A percentile compares a stretch with the other conserved stretches of the same genome.
Evolutionary conservation across 2,888 invertebrate species (phyloP).

Genomic region (Kuschelorhynchus macadamiae): DNA sequence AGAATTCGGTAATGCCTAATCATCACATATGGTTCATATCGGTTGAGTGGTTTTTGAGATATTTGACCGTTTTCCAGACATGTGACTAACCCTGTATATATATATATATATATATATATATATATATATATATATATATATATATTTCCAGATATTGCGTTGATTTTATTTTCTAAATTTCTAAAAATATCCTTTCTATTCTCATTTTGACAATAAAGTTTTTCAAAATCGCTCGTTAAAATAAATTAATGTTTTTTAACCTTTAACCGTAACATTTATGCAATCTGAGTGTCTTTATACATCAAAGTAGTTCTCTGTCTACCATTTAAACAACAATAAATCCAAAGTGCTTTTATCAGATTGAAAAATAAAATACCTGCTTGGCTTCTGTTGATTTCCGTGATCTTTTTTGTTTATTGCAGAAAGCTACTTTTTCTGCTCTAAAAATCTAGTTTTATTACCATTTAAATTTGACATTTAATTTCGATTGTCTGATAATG

Average conservation of each 20-base stretch:
- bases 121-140: no score
- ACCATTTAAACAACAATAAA: slow-evolving; percentile 30
- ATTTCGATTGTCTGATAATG: slow-evolving; percentile 37
- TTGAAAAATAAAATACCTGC: slow-evolving; percentile 17
- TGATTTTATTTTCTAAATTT: no score
- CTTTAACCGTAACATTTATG: slow-evolving; percentile 20
- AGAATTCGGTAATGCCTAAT: no score
- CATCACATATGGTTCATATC: no score
- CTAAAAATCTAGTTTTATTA: slow-evolving; percentile 33
- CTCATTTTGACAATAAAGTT: no score
- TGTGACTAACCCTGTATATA: no score
- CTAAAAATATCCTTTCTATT: no score
- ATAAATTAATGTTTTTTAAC: slow-evolving; percentile 8
- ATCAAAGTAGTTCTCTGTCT: slow-evolving; percentile 17
- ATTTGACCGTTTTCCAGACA: no score
- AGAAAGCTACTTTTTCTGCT: slow-evolving; percentile 26
- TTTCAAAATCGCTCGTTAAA: no score
- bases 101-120: no score
- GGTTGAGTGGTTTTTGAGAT: no score
- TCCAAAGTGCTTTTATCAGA: slow-evolving; percentile 25
- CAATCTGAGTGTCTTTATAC: slow-evolving; percentile 20
- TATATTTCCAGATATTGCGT: no score
- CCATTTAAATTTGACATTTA: slow-evolving; percentile 40
- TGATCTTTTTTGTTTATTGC: slow-evolving; percentile 34
- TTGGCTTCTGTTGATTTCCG: slow-evolving; percentile 29